These are phyloP conservation scores for Margaritifera margaritifera DNA, from an alignment of 2,888 invertebrate genomes.

Conservation along the genomic window DNA sequence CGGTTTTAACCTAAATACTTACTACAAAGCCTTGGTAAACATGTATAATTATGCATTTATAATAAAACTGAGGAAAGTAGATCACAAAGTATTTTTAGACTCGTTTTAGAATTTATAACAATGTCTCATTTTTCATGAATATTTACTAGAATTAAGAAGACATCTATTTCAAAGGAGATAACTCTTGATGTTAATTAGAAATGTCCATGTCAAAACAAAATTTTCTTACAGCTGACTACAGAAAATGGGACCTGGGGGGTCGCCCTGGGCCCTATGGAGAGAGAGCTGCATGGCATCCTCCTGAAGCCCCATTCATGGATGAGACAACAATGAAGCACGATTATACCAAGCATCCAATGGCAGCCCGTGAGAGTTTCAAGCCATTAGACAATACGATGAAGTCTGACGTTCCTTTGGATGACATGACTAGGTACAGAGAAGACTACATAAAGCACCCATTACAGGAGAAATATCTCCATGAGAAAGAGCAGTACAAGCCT, in stretches of 20 bases:
- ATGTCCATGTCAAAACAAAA: neutral
- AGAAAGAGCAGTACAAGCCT: slow-evolving; percentile 59
- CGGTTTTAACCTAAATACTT: too few species aligned
- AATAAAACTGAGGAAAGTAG: too few species aligned
- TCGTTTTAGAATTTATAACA: too few species aligned
- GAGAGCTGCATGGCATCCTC: slow-evolving; percentile 60
- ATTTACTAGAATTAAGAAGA: too few species aligned
- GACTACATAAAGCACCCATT: slow-evolving; percentile 69
- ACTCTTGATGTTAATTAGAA: neutral
- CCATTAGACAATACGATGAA: slow-evolving; percentile 61
- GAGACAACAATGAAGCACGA: slow-evolving; percentile 69
- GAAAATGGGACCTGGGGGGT: slow-evolving; percentile 61
- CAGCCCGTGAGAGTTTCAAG: slow-evolving; percentile 60
- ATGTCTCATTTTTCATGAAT: too few species aligned
- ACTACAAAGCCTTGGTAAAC: too few species aligned
- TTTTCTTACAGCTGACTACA: slow-evolving; percentile 64
- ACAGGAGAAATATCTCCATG: slow-evolving; percentile 51
- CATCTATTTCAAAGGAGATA: too few species aligned
- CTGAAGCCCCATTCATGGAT: slow-evolving; percentile 66
- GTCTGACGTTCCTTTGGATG: slow-evolving; percentile 69
- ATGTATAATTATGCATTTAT: too few species aligned
- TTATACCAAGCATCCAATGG: slow-evolving; percentile 58
- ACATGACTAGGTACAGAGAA: slow-evolving; percentile 67
- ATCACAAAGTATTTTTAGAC: too few species aligned
- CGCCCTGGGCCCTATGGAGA: slow-evolving; percentile 41